Percentiles rank a stretch among this genome's conserved stretches.
Evolutionary conservation across 2,797 vertebrate genomes (phyloP).

Genomic region (Syngnathus rostellatus): DNA sequence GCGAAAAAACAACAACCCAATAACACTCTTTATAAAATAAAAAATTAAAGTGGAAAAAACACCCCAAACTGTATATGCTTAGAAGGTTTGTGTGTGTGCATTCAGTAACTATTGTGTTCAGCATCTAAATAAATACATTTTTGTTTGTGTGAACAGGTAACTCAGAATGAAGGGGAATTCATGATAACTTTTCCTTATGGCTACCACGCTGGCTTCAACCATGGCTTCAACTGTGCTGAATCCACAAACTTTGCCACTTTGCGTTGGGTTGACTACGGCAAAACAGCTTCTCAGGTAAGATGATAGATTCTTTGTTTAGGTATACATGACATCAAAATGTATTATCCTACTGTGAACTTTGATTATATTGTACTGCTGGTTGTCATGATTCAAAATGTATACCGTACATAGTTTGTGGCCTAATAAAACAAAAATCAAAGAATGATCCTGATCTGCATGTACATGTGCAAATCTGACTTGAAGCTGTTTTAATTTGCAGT

Average conservation of each 20-base stretch:
- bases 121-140: background rate
- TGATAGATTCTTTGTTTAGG: background rate
- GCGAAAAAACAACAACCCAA: too few species aligned
- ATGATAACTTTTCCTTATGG: conserved; percentile 97
- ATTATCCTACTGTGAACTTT: background rate
- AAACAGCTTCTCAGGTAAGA: conserved; percentile 87
- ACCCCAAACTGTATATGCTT: too few species aligned
- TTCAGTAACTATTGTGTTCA: background rate
- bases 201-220: conserved; percentile 96
- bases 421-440: background rate
- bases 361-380: background rate
- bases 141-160: conserved; percentile 71
- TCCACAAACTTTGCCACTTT: conserved; percentile 97
- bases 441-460: background rate
- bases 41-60: too few species aligned
- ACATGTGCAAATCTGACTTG: background rate
- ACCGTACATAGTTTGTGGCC: background rate
- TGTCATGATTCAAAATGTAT: background rate
- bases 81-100: too few species aligned
- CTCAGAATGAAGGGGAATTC: conserved; percentile 95
- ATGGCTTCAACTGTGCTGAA: conserved; percentile 97
- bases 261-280: conserved; percentile 95
- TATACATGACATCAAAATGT: background rate
- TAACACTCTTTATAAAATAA: too few species aligned
- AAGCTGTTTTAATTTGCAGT: conserved; percentile 2